Evolutionary conservation across 2,113 vertebrate genomes (phyloP), one percentile per base, ranked within the genome.

Genomic region (Buteo buteo): DNA sequence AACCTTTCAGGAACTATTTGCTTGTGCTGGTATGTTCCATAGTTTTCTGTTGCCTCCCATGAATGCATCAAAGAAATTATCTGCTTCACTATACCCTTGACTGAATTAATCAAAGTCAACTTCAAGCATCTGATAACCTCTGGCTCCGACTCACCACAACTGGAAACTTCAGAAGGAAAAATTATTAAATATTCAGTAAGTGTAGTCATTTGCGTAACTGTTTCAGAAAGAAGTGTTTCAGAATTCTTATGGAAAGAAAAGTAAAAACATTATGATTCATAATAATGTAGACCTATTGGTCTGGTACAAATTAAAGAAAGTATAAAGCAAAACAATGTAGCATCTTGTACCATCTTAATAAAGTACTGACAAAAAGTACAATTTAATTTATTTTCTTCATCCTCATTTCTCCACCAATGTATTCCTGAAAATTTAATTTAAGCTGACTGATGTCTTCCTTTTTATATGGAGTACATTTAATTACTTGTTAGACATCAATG

Each of bases 101-200:
- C 95, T 29, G 98, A 98, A 52, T 98, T 98, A 65, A 96, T 98
- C 95, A 99, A 94, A 44, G 97, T 96, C 64, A 96, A 11, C 82
- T 98, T 98, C 85, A 99, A 92, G 96, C 98, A 98, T 86, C 84
- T 97, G 92, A 99, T 97, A 90, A 99, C 92, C 52, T 97, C 97
- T 28, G 97, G 98, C 77, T 98, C 97, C 0, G 77, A 89, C 40
- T 90, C 96, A 20, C 82, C 71, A 72, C 84, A 90, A 31, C 97
- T 61, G 54, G 92, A 97, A 83, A 88, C 98, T 98, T 95, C 74
- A 97, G 96, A 98, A 94, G 90, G 77, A 52, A 91, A 66, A 69
- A 81, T 55, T 62, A 96, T 76, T 88, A 96, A 97, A 87, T 94
- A 96, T 86, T 95, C 71, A 92, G 76, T 66, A 64, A 92, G 26